Evolutionary conservation across 2,797 vertebrate species (phyloP).

Genomic region (Chloroceryle inda): DNA sequence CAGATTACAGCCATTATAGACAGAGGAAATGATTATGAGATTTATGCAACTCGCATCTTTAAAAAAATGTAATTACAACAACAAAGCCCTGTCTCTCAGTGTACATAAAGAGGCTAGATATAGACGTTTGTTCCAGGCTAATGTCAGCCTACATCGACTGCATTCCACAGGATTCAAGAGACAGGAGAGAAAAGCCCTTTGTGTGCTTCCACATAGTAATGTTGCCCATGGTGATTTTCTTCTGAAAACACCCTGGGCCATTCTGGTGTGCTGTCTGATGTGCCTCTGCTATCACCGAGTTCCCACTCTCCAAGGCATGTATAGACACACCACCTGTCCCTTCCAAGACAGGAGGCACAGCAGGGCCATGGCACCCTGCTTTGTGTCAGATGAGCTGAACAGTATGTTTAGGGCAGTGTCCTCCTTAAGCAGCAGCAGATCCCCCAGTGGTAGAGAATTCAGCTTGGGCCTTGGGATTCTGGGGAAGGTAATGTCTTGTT

Average conservation of each 20-base stretch:
- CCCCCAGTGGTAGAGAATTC: neutral
- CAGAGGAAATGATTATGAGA: conserved; percentile 59
- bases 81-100: conserved; percentile 18
- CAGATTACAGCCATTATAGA: conserved; percentile 42
- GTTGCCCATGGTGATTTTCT: neutral
- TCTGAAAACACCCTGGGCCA: neutral
- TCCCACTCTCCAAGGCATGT: neutral
- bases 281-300: neutral
- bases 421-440: neutral
- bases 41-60: conserved; percentile 53
- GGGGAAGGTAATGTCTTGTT: neutral
- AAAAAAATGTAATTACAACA: conserved; percentile 42
- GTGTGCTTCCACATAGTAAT: neutral
- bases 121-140: neutral
- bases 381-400: neutral
- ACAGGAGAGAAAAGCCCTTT: neutral
- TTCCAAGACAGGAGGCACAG: neutral
- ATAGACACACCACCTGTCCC: neutral
- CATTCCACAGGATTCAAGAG: neutral
- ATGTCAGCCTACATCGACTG: neutral
- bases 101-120: neutral
- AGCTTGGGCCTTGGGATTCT: neutral
- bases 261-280: neutral
- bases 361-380: neutral
- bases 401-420: neutral